Evolutionary conservation across 2,888 invertebrate species (phyloP), one percentile per base, ranked within the genome.

Genomic region (Keiferia lycopersicella): DNA sequence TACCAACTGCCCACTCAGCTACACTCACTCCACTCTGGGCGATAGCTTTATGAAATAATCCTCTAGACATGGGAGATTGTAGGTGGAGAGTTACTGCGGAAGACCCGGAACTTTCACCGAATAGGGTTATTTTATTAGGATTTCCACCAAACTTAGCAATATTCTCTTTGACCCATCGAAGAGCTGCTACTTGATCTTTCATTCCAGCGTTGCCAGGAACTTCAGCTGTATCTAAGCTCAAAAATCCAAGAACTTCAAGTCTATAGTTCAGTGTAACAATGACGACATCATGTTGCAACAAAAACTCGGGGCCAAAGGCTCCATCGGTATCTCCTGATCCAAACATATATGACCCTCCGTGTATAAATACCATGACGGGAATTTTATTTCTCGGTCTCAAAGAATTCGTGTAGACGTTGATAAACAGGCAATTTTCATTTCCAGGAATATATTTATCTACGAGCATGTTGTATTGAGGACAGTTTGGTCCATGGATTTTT

Each of bases 101-200:
- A 0, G 79, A 82, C 6, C 92, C 92, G 6, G 90, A 84, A 68
- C 89, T 88, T 66, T 88, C 85, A 0, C 91, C 92, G 64, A 88
- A 84, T 62, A 92, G 68, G 0, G 89, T 88, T 26, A 88, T 75
- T 66, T 85, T 83, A 6, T 82, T 71, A 2, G 81, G 75, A 60
- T 87, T 81, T 0, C 87, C 87, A 10, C 87, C 87, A 65, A 87
- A 87, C 12, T 76, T 68, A 63, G 74, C 68, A 60, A 82, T 80
- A 63, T 83, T 83, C 14, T 73, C 67, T 62, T 76, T 71, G 3
- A 82, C 70, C 83, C 83, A 83, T 34, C 69, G 71, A 39, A 83
- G 69, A 12, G 83, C 84, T 11, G 74, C 71, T 0, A 82, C 80
- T 70, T 83, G 83, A 60, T 86, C 84, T 67, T 81, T 84, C 69